These are phyloP conservation scores for Gracilinanus agilis DNA, from an alignment of 2,113 vertebrate species.

Conservation along the genomic window DNA sequence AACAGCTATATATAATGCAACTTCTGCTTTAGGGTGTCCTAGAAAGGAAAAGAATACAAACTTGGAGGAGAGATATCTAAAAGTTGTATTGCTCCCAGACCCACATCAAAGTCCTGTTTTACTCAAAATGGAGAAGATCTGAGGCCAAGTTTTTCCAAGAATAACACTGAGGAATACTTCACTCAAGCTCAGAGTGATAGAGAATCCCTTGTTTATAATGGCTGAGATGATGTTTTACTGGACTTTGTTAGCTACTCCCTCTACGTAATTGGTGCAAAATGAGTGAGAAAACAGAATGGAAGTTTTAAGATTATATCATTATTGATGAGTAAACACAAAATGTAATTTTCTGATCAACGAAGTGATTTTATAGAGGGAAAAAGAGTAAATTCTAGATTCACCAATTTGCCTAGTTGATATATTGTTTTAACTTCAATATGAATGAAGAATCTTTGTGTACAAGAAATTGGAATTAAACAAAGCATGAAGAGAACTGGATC, in stretches of 20 bases:
- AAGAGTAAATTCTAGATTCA: background rate
- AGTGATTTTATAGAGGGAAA: background rate
- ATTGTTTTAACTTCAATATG: background rate
- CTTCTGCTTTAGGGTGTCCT: no score
- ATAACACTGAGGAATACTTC: no score
- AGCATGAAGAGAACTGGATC: background rate
- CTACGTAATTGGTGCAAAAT: background rate
- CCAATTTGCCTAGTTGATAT: background rate
- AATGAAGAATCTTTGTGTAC: background rate
- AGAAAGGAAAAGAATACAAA: no score
- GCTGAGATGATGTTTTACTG: background rate
- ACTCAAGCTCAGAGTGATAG: background rate
- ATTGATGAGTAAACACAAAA: background rate
- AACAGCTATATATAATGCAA: no score
- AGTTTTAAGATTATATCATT: background rate
- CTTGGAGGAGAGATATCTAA: no score
- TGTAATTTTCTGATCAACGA: background rate
- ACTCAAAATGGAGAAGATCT: no score
- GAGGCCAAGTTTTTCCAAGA: no score
- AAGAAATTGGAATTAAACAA: background rate
- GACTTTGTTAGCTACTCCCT: background rate
- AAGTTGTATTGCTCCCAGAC: no score
- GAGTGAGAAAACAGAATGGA: background rate
- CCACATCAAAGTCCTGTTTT: no score
- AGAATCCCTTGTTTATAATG: background rate